Evolutionary conservation across 2,888 invertebrate genomes (phyloP).

Genomic region (Trachelus iudaicus): DNA sequence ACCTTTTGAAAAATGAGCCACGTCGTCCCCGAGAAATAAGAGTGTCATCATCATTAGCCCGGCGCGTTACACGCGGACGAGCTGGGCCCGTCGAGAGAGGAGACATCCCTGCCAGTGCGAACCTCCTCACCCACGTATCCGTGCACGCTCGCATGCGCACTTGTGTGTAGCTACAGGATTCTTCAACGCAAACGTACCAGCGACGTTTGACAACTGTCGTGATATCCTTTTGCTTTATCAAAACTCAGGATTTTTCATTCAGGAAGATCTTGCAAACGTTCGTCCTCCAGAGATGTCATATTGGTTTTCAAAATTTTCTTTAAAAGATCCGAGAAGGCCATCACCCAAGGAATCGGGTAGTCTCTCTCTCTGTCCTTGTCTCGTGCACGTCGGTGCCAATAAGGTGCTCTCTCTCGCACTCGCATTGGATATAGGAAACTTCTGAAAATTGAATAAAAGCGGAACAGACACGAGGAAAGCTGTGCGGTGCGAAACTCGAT

Average conservation of each 20-base stretch:
- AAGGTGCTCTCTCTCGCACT: not conserved
- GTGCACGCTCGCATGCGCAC: not conserved
- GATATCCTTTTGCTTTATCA: not conserved
- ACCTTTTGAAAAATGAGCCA: slow-evolving; percentile 64
- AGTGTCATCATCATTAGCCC: slow-evolving; percentile 66
- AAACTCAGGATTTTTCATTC: not conserved
- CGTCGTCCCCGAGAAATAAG: slow-evolving; percentile 60
- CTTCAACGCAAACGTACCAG: not conserved
- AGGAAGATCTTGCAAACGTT: not conserved
- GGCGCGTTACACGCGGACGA: slow-evolving; percentile 53
- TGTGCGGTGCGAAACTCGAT: too few species aligned
- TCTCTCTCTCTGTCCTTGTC: not conserved
- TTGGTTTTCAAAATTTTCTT: not conserved
- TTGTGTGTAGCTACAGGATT: not conserved
- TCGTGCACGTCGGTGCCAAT: not conserved
- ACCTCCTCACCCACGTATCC: not conserved
- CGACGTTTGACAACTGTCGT: not conserved
- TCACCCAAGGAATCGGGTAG: not conserved
- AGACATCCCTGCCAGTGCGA: not conserved
- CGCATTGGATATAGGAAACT: not conserved
- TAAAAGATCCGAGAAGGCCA: not conserved
- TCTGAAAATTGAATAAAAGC: too few species aligned
- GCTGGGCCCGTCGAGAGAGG: slow-evolving; percentile 5
- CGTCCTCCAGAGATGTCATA: not conserved
- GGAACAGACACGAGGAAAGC: too few species aligned